phyloP scores from a whole-genome alignment of 2,797 vertebrate genomes.

The Strix occidentalis region DNA sequence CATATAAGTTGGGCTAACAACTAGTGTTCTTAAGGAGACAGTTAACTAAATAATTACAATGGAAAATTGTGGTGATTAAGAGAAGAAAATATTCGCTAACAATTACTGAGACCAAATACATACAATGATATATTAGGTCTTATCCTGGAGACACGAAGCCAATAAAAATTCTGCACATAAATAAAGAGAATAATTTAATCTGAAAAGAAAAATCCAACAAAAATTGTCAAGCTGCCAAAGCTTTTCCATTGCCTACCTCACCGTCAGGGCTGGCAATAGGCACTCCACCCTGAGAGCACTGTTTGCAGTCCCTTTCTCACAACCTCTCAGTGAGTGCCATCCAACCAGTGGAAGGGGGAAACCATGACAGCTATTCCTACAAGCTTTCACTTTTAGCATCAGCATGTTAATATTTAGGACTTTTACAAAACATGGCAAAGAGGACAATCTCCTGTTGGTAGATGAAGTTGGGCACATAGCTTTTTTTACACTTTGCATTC shows the following conservation, averaged over 20 bases:
- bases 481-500: neutral
- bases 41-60: neutral
- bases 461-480: neutral
- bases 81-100: neutral
- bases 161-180: neutral
- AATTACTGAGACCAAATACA: neutral
- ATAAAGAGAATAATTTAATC: neutral
- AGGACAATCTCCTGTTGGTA: neutral
- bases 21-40: neutral
- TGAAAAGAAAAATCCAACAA: neutral
- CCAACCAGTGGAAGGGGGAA: neutral
- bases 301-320: neutral
- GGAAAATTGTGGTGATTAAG: neutral
- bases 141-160: neutral
- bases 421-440: neutral
- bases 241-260: neutral
- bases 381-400: neutral
- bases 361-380: neutral
- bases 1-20: neutral
- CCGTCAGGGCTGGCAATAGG: neutral
- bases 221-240: neutral
- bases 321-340: fast-evolving
- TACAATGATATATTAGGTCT: neutral
- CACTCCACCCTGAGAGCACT: neutral
- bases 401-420: neutral